phyloP scores from a whole-genome alignment of 2,888 invertebrate species.

The Phoenoteleia sp. region DNA sequence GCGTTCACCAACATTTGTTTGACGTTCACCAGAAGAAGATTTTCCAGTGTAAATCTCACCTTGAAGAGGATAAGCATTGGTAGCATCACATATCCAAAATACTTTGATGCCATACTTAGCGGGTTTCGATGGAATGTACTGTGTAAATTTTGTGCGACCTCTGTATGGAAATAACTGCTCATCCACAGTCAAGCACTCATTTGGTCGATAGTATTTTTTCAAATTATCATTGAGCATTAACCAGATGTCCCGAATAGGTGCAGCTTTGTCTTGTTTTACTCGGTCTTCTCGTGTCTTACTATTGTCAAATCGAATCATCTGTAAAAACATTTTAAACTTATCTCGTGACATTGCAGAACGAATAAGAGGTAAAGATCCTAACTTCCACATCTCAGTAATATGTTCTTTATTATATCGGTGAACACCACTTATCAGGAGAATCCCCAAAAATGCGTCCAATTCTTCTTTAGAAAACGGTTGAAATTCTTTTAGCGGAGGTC shows the following conservation, averaged over 20 bases:
- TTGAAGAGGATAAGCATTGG: conserved; percentile 75
- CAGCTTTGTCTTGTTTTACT: conserved; percentile 77
- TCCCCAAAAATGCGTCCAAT: conserved; percentile 72
- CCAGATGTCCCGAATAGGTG: conserved; percentile 76
- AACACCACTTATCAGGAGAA: conserved; percentile 58
- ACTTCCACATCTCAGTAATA: conserved; percentile 71
- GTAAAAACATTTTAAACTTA: conserved; percentile 67
- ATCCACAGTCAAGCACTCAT: conserved; percentile 78
- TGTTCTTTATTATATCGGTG: conserved; percentile 73
- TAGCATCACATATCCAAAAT: conserved; percentile 78
- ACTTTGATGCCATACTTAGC: conserved; percentile 79
- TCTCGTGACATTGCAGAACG: conserved; percentile 63
- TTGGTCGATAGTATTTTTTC: conserved; percentile 75
- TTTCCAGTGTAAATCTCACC: conserved; percentile 77
- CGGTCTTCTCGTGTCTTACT: conserved; percentile 74
- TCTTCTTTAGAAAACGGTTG: conserved; percentile 36
- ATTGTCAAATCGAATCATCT: conserved; percentile 80
- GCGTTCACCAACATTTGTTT: conserved; percentile 78
- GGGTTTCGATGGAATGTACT: conserved; percentile 78
- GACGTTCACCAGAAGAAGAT: conserved; percentile 63
- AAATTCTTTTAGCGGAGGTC: neutral
- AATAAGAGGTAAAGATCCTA: conserved; percentile 61
- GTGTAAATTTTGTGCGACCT: conserved; percentile 77
- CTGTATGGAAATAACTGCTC: conserved; percentile 79
- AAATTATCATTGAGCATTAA: conserved; percentile 79